Base-by-base conservation (phyloP, 2,113 vertebrate genomes). In the Tragelaphus scriptus region DNA sequence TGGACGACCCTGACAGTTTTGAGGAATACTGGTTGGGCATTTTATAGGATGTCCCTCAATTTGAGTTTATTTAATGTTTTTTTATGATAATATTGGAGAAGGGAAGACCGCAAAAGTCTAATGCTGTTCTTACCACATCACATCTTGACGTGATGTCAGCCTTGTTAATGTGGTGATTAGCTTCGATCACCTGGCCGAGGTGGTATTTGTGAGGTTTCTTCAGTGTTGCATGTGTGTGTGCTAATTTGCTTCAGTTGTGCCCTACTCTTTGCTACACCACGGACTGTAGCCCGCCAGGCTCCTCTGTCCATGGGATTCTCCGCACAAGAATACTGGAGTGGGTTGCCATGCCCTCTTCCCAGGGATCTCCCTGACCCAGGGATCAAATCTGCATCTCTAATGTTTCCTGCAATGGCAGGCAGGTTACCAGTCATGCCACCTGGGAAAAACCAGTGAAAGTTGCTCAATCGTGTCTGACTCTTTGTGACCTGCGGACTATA, bases 401-500 rank as follows among this genome's bases (percentile, higher is more conserved):
- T 9, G 5, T 44, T 77, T 26, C 71, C 71, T 77, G 40, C 12
- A 77, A 25, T 26, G 71, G 71, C 40, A 77, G n/a, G 23, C 36
- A 77, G 36, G 36, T 26, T 44, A 77, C 23, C 71, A 77, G 23
- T 77, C 3, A 12, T 0, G 3, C 23, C 71, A 44, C 71, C 36
- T 44, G 36, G 36, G 19, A 40, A 40, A 12, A 71, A 36, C 40
- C n/a, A 71, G 68, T 71, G n/a, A 12, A 71, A 40, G 19, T 71
- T 40, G n/a, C 19, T 40, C 36, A 71, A 2, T 71, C 21, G 1
- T 71, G 19, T 71, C 19, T 0, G 10, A 71, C n/a, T 40, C 68
- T 36, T 36, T 71, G 68, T 0, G 0, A 71, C 68, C n/a, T 0
- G 0, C 23, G n/a, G n/a, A 71, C 68, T 40, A 21, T 71, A 71